Evolutionary conservation across 1,140 invertebrate species (phyloP).

Genomic region (Trichonephila clavipes): DNA sequence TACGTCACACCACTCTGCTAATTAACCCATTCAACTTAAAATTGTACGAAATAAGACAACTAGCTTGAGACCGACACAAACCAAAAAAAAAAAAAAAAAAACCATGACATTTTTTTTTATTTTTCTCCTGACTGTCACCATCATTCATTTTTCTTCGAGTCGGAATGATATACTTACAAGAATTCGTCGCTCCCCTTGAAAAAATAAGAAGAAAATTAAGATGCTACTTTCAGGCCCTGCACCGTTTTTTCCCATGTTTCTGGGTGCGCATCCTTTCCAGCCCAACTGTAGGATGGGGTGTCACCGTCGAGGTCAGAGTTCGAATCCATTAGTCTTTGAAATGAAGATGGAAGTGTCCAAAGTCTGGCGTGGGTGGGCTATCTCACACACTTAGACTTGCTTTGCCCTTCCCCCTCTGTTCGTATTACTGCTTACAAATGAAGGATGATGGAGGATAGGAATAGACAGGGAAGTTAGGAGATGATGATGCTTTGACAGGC

Average conservation of each 20-base stretch:
- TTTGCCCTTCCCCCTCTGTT: neutral
- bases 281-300: neutral
- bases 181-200: neutral
- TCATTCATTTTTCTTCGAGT: slow-evolving; percentile 4
- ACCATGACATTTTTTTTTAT: neutral
- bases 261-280: neutral
- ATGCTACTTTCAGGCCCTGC: neutral
- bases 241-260: neutral
- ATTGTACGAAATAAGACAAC: neutral
- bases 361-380: slow-evolving; percentile 68
- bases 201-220: slow-evolving; percentile 20
- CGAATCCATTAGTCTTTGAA: slow-evolving; percentile 70
- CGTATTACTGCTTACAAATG: slow-evolving; percentile 40
- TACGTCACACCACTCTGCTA: neutral
- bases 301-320: slow-evolving; percentile 61
- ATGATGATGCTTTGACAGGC: neutral
- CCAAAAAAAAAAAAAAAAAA: neutral
- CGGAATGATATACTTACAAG: slow-evolving; percentile 11
- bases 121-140: neutral
- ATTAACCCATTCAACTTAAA: neutral
- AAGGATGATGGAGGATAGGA: slow-evolving; percentile 17
- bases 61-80: neutral
- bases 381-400: slow-evolving; percentile 7
- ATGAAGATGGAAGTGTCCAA: slow-evolving; percentile 69
- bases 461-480: neutral